Percentiles rank a stretch among this genome's conserved stretches.
These are phyloP conservation scores for Fopius arisanus DNA, from an alignment of 1,140 invertebrate species.

Conservation along the genomic window DNA sequence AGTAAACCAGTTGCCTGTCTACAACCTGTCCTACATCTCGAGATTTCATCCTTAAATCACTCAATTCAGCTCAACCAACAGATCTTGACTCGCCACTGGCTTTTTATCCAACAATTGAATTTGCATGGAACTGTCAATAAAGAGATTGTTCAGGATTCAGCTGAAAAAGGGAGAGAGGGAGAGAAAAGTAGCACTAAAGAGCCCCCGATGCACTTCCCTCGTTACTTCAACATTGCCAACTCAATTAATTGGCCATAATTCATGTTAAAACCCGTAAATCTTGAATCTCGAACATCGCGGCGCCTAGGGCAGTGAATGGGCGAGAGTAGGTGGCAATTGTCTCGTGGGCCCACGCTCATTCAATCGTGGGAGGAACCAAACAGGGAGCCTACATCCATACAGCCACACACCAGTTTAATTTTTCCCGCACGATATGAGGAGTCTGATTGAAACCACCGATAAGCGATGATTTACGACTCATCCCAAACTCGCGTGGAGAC, in stretches of 20 bases:
- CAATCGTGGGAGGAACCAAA: constrained; percentile 50
- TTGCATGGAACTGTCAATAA: neutral
- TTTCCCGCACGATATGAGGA: constrained; percentile 1
- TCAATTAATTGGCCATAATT: constrained; percentile 62
- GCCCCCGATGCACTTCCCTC: constrained; percentile 23
- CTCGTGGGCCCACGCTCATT: constrained; percentile 53
- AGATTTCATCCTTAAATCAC: constrained; percentile 8
- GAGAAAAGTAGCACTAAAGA: neutral
- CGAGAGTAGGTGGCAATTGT: constrained; percentile 59
- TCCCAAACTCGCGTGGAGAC: neutral
- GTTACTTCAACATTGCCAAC: constrained; percentile 26
- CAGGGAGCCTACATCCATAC: constrained; percentile 17
- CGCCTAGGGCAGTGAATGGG: constrained; percentile 26
- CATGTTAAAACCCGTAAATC: constrained; percentile 58
- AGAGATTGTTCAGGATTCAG: too few species aligned
- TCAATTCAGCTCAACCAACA: neutral
- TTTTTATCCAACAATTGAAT: neutral
- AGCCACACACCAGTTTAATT: neutral
- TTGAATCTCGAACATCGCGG: constrained; percentile 43
- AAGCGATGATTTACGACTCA: neutral
- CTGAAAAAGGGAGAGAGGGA: neutral
- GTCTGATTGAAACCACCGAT: neutral
- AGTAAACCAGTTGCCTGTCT: constrained; percentile 8
- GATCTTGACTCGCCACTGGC: neutral
- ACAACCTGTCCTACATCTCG: constrained; percentile 16